Base-by-base conservation (phyloP, 2,797 vertebrate genomes). In the Amniataba percoides region DNA sequence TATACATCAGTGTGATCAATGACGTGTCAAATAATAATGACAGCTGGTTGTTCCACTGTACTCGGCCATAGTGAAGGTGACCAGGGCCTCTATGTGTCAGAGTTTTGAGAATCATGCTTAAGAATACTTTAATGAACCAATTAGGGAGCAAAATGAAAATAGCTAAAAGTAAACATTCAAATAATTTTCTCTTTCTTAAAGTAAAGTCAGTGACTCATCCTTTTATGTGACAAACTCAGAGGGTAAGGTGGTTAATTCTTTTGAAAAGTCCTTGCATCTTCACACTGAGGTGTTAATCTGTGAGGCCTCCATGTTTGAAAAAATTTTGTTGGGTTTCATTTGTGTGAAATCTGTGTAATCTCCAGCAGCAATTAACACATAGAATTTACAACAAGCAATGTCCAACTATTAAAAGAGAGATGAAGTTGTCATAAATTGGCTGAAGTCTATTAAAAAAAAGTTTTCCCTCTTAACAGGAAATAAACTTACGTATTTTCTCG, bases 1-100 rank as follows among this genome's bases (percentile, higher is more conserved):
- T 71, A 90, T 80, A 51, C 80, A 82, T 80, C 78, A 75, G 58
- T n/a, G 62, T 88, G 88, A 91, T 91, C 82, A 79, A 74, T 72
- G 74, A 73, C 13, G 31, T 84, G 78, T 88, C 80, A 79, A 66
- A 83, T 31, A 31, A 31, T 31, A 31, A 31, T 53, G 71, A 73
- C 76, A 80, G 70, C 62, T 65, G 72, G 71, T 71, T 68, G 75
- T 65, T 67, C 7, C 46, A 25, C 64, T 64, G 71, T 67, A 71
- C 65, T 78, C 58, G 48, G 58, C 62, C 31, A 65, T 53, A 56
- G 46, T 68, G 46, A 84, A 80, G 68, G 72, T 68, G 65, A 85
- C 23, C 62, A 68, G 0, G 23, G 59, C 57, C 34, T 16, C 19
- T 12, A 27, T 78, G 63, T 57, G 53, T 77, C 65, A 60, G 40